Percentiles rank a stretch among this genome's conserved stretches.
Conservation (phyloP, 2,888 invertebrate genomes). For the Gisinianus flammeolus region DNA sequence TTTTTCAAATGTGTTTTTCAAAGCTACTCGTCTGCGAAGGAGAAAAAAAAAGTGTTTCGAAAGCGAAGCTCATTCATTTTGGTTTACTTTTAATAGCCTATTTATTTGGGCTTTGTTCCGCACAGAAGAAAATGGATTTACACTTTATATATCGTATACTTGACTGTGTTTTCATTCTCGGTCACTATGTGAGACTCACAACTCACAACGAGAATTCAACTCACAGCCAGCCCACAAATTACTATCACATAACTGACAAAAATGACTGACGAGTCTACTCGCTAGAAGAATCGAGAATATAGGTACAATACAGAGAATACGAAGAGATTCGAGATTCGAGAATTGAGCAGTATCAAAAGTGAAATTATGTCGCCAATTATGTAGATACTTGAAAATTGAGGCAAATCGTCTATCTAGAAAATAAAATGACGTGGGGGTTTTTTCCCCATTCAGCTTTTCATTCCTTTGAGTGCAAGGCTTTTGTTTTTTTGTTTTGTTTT, state of each 20-base stretch:
- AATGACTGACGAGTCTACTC: too few species aligned
- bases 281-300: too few species aligned
- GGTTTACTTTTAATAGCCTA: slow-evolving; percentile 36
- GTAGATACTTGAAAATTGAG: too few species aligned
- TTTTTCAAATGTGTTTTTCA: slow-evolving; percentile 29
- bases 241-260: too few species aligned
- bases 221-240: too few species aligned
- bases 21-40: slow-evolving; percentile 13
- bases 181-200: background rate
- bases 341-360: background rate
- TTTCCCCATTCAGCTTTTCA: too few species aligned
- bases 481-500: too few species aligned
- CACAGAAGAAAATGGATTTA: background rate
- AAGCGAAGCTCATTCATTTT: slow-evolving; percentile 36
- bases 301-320: too few species aligned
- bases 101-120: slow-evolving; percentile 21
- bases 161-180: background rate
- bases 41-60: slow-evolving; percentile 26
- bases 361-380: background rate
- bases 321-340: background rate
- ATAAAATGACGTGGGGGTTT: too few species aligned
- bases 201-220: too few species aligned
- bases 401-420: too few species aligned
- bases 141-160: background rate
- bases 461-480: too few species aligned